These are phyloP conservation scores for Thymelicus acteon DNA, from an alignment of 2,888 invertebrate genomes.

Conservation along the genomic window DNA sequence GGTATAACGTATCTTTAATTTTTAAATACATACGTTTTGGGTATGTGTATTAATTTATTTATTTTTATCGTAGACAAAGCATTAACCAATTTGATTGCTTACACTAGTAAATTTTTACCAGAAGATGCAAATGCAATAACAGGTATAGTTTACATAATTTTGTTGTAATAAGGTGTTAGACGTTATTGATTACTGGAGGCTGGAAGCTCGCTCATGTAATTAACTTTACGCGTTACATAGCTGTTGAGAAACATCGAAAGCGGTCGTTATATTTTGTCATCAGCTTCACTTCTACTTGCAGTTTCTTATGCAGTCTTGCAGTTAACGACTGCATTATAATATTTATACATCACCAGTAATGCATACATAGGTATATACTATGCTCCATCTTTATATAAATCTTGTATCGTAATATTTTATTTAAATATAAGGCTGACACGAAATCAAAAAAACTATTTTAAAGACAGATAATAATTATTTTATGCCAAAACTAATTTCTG, in stretches of 20 bases:
- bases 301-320: conserved; percentile 24
- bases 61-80: too few species aligned
- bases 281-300: conserved; percentile 22
- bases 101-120: not conserved
- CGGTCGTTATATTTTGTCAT: conserved; percentile 35
- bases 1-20: too few species aligned
- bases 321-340: conserved; percentile 17
- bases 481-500: too few species aligned
- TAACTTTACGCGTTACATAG: conserved; percentile 33
- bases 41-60: too few species aligned
- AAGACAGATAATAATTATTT: too few species aligned
- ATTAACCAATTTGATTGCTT: too few species aligned
- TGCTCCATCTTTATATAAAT: too few species aligned
- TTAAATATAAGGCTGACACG: too few species aligned
- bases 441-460: not conserved
- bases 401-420: too few species aligned
- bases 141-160: conserved; percentile 32
- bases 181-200: conserved; percentile 30
- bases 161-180: conserved; percentile 29
- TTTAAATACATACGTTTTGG: too few species aligned
- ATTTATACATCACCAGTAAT: conserved; percentile 11
- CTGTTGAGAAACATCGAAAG: conserved; percentile 35
- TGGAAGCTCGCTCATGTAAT: conserved; percentile 22
- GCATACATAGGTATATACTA: not conserved
- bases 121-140: not conserved